These are phyloP conservation scores for Chrysochloris asiatica DNA, from an alignment of 2,113 vertebrate species.

Conservation along the genomic window DNA sequence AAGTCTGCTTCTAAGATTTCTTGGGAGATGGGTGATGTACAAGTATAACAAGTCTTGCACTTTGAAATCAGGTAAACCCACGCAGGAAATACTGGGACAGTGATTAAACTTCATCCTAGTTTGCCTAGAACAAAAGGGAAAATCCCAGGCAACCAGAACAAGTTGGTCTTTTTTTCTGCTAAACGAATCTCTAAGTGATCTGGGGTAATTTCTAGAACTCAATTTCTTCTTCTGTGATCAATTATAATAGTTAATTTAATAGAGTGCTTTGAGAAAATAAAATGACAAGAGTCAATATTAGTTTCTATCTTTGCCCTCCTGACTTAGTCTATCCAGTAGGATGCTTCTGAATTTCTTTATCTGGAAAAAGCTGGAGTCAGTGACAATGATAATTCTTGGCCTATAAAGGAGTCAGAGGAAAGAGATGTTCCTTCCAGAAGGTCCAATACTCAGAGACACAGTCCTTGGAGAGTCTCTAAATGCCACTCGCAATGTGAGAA, in stretches of 20 bases:
- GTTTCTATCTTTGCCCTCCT: slow-evolving; percentile 26
- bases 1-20: neutral
- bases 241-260: neutral
- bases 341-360: slow-evolving; percentile 26
- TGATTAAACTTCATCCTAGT: neutral
- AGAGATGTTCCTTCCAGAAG: neutral
- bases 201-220: neutral
- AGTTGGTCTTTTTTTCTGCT: neutral
- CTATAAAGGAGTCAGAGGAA: neutral
- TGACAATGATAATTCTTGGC: slow-evolving; percentile 1
- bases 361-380: slow-evolving; percentile 3
- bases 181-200: neutral
- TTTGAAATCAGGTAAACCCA: neutral
- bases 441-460: slow-evolving; percentile 46
- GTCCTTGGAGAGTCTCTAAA: slow-evolving; percentile 64
- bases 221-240: neutral
- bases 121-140: neutral
- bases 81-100: neutral
- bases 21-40: neutral
- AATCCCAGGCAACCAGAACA: neutral
- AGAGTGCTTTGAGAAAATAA: neutral
- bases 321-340: neutral
- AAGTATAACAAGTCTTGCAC: neutral
- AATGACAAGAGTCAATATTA: neutral
- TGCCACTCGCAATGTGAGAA: slow-evolving; percentile 71